phyloP scores from a whole-genome alignment of 2,888 invertebrate genomes.

The Cylloceria caligata region DNA sequence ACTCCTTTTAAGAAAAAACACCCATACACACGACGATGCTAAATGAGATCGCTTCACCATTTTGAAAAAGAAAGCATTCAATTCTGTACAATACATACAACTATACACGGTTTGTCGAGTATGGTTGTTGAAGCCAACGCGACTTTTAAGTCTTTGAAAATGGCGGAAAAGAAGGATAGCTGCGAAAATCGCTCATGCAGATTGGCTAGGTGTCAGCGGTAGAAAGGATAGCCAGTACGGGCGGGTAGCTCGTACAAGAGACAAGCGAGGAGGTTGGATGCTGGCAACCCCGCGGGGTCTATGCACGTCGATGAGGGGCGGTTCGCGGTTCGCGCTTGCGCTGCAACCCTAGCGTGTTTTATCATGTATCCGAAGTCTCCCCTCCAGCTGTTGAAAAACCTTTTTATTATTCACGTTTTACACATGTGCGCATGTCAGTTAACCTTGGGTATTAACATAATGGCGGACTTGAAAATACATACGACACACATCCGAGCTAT shows the following conservation, averaged over 20 bases:
- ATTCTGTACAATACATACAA: no score
- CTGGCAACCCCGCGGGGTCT: conserved; percentile 70
- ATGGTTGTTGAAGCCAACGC: neutral
- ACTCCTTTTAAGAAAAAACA: no score
- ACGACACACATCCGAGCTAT: neutral
- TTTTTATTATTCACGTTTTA: conserved; percentile 79
- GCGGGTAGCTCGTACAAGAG: conserved; percentile 70
- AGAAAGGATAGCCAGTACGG: conserved; percentile 71
- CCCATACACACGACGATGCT: no score
- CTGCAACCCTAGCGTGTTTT: conserved; percentile 75
- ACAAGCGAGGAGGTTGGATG: conserved; percentile 72
- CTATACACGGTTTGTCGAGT: no score
- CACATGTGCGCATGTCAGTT: conserved; percentile 69
- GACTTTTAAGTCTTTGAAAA: conserved; percentile 12
- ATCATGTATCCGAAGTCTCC: conserved; percentile 62
- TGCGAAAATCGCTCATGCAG: conserved; percentile 80
- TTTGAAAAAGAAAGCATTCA: no score
- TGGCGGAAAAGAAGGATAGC: conserved; percentile 7
- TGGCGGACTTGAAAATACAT: conserved; percentile 67
- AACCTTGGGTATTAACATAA: conserved; percentile 69
- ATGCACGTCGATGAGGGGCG: conserved; percentile 76
- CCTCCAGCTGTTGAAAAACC: conserved; percentile 57
- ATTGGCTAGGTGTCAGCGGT: conserved; percentile 81
- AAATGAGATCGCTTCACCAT: no score
- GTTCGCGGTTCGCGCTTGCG: conserved; percentile 83